A percentile compares a stretch with the other conserved stretches of the same genome.
Conservation (phyloP, 1,140 invertebrate species). For the Drosophila grimshawi region DNA sequence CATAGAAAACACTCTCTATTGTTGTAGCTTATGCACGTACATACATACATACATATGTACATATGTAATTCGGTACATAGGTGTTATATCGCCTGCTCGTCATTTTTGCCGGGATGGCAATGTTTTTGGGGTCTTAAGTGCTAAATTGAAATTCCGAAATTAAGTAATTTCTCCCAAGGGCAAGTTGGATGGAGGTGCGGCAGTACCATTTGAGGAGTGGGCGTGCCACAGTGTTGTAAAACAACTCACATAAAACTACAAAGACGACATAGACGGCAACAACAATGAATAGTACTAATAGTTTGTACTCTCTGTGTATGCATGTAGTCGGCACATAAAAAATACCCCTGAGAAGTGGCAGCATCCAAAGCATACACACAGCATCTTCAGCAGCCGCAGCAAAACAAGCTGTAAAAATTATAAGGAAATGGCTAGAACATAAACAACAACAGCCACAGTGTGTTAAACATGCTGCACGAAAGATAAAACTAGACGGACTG, state of each 20-base stretch:
- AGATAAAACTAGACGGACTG: conserved; percentile 15
- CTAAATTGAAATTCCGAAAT: conserved; percentile 83
- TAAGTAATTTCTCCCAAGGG: conserved; percentile 79
- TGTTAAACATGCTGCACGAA: conserved; percentile 17
- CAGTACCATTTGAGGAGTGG: conserved; percentile 41
- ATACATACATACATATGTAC: not conserved
- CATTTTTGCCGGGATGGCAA: conserved; percentile 1
- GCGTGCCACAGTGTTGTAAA: conserved; percentile 61
- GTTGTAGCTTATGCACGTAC: not conserved
- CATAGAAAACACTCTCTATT: conserved; percentile 8
- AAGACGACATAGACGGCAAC: conserved; percentile 47
- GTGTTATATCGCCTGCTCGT: conserved; percentile 1
- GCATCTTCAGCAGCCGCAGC: conserved; percentile 35
- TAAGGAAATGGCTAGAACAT: conserved; percentile 67
- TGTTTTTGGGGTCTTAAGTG: conserved; percentile 66
- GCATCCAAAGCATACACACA: conserved; percentile 40
- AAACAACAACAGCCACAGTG: conserved; percentile 31
- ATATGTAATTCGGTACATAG: conserved; percentile 13
- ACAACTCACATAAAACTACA: conserved; percentile 67
- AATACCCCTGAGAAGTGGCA: conserved; percentile 27
- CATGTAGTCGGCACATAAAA: conserved; percentile 52
- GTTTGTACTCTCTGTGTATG: conserved; percentile 48
- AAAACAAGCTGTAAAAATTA: conserved; percentile 80
- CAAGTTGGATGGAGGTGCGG: conserved; percentile 51
- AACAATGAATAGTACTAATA: conserved; percentile 76